Evolutionary conservation across 2,888 invertebrate species (phyloP).

Genomic region (Machimus rusticus): DNA sequence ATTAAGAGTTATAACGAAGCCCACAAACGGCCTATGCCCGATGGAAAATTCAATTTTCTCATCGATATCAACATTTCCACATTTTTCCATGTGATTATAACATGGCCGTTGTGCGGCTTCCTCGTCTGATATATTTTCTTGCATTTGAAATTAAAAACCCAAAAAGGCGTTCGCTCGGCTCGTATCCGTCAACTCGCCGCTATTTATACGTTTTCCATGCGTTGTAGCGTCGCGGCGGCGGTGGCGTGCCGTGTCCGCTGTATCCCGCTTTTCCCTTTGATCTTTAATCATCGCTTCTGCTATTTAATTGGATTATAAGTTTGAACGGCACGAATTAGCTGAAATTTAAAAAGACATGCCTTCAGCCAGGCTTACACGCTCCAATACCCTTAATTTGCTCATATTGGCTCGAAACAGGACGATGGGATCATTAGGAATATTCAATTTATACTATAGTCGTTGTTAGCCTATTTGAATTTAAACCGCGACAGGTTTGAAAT

Average conservation of each 20-base stretch:
- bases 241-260: neutral
- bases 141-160: constrained; percentile 37
- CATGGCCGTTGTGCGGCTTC: constrained; percentile 4
- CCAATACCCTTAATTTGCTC: neutral
- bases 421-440: neutral
- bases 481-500: no score
- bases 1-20: constrained; percentile 36
- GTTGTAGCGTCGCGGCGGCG: no score
- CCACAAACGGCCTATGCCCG: constrained; percentile 14
- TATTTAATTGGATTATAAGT: constrained; percentile 39
- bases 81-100: constrained; percentile 39
- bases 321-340: neutral
- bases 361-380: neutral
- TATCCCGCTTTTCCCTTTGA: neutral
- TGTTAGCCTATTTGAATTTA: no score
- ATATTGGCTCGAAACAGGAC: neutral
- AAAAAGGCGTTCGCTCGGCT: neutral
- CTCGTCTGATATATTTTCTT: constrained; percentile 23
- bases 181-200: neutral
- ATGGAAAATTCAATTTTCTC: constrained; percentile 36
- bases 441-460: neutral
- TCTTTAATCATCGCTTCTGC: neutral
- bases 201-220: constrained; percentile 25
- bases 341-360: constrained; percentile 7
- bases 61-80: constrained; percentile 32